Conservation (phyloP, 2,888 invertebrate species). For the Andrena haemorrhoa region DNA sequence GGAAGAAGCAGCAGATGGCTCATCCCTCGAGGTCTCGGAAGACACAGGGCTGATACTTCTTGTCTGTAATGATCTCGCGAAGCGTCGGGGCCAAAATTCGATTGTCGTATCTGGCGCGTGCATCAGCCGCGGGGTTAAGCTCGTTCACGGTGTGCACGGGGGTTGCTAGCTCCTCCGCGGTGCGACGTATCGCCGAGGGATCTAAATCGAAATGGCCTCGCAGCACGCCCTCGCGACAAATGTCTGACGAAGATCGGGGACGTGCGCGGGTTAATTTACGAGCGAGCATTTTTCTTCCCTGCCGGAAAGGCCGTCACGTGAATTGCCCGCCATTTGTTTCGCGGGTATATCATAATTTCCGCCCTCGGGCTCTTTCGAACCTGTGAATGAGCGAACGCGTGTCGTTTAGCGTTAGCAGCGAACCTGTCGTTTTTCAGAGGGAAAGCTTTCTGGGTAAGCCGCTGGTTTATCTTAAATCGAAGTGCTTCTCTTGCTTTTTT, state of each 20-base stretch:
- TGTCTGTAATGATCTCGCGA: constrained; percentile 53
- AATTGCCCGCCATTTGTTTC: constrained; percentile 46
- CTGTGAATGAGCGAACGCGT: not conserved
- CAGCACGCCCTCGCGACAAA: constrained; percentile 60
- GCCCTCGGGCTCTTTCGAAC: constrained; percentile 5
- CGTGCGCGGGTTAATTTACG: constrained; percentile 57
- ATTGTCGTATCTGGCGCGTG: constrained; percentile 70
- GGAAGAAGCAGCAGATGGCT: not conserved
- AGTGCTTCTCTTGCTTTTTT: no score
- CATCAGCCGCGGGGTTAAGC: constrained; percentile 51
- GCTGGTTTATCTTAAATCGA: no score
- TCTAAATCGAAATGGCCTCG: constrained; percentile 63
- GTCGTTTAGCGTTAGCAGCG: not conserved
- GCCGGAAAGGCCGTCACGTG: not conserved
- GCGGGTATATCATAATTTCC: constrained; percentile 33
- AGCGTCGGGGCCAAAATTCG: constrained; percentile 63
- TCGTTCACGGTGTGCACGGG: constrained; percentile 7
- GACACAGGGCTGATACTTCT: constrained; percentile 26
- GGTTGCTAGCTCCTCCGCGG: constrained; percentile 15
- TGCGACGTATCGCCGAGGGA: constrained; percentile 52
- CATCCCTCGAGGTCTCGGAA: not conserved
- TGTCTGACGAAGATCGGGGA: constrained; percentile 57
- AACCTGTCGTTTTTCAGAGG: no score
- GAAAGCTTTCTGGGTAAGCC: no score
- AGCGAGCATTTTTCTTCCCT: constrained; percentile 44